Evolutionary conservation across 1,140 invertebrate genomes (phyloP), one percentile per base, ranked within the genome.

Genomic region (Nasonia longicornis): DNA sequence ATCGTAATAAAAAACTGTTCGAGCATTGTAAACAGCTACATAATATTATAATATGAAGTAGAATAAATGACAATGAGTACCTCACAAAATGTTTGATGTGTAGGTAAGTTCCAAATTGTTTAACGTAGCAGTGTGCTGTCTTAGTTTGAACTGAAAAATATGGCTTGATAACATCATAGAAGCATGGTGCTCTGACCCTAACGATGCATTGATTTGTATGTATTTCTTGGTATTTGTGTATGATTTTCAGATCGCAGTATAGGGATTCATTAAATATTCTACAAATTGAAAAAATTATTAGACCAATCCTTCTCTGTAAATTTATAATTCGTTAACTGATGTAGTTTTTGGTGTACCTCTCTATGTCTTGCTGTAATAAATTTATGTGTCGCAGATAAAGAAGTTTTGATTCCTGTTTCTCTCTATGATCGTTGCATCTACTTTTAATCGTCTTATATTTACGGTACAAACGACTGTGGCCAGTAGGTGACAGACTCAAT

Each of bases 211-310:
- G 85, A 85, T 92, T 90, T 73, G 88, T 87, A 84, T 85, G 80
- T 85, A 91, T 86, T 82, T 88, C 82, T 81, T 88, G 87, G 84
- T 84, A 88, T 85, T 86, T 88, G 84, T 91, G 86, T 85, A 89
- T 84, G 85, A 92, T 89, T 83, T 90, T 88, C 83, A 91, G 86
- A 88, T 92, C 91, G 82, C 85, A 88, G 87, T 91, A 86, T 73
- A 91, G 86, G 84, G 88, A 89, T 70, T 90, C 89, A 79, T 85
- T 87, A 86, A 89, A 90, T 85, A 92, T 90, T 90, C 91, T 92
- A 86, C 66, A 90, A 89, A 83, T 82, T 85, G 86, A 87, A 75
- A 87, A 83, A 73, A 81, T 14, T 26, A 58, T 48, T 29, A 42
- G 22, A 11, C 29, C 11, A 80, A 67, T 78, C 35, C 82, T n/a